These are phyloP conservation scores for Chrysocyon brachyurus DNA, from an alignment of 2,797 vertebrate species.

Conservation along the genomic window DNA sequence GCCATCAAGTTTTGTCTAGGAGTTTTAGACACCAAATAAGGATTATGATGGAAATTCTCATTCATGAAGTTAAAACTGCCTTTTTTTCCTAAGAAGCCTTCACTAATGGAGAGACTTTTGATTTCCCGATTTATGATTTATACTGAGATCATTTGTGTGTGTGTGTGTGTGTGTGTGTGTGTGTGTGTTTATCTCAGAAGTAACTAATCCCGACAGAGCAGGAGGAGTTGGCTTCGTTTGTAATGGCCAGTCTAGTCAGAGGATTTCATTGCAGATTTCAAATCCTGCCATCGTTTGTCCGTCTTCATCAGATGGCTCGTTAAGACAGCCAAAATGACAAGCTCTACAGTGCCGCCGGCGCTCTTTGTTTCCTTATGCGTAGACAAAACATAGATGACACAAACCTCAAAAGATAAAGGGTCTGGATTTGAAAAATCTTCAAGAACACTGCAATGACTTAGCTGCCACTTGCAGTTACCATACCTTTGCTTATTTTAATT, in stretches of 20 bases:
- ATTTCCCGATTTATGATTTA: conserved; percentile 40
- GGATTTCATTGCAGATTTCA: background rate
- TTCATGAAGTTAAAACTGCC: conserved; percentile 9
- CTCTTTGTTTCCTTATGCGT: background rate
- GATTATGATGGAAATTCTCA: background rate
- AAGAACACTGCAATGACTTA: conserved; percentile 6
- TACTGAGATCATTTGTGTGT: background rate
- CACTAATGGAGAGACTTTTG: background rate
- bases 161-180: background rate
- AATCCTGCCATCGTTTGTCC: background rate
- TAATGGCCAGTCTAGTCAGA: background rate
- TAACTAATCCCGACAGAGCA: background rate
- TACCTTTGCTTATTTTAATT: conserved; percentile 17
- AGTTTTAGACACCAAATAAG: conserved; percentile 17
- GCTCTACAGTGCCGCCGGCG: background rate
- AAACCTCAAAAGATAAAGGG: background rate
- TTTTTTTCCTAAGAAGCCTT: conserved; percentile 43
- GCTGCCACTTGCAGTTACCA: background rate
- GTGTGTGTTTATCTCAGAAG: background rate
- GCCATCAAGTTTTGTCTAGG: background rate
- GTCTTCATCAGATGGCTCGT: background rate
- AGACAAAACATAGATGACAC: background rate
- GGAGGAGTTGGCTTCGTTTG: background rate
- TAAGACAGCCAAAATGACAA: conserved; percentile 42
- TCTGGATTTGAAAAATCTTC: conserved; percentile 11